These are phyloP conservation scores for Takifugu ocellatus DNA, from an alignment of 2,797 vertebrate species.

Conservation along the genomic window DNA sequence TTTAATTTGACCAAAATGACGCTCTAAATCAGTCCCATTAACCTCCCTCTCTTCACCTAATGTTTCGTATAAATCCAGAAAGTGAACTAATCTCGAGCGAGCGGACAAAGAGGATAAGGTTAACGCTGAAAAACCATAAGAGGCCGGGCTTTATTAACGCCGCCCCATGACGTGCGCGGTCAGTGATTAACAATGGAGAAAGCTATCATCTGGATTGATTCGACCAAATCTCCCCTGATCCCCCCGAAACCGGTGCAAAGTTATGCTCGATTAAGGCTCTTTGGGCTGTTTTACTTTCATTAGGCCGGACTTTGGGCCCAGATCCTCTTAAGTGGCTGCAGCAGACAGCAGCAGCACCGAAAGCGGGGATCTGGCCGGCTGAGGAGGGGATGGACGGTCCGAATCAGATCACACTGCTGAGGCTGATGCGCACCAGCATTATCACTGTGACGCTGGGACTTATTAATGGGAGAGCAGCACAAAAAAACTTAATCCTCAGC, in stretches of 20 bases:
- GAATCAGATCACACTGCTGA: slow-evolving; percentile 55
- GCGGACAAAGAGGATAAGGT: slow-evolving; percentile 62
- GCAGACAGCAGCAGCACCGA: slow-evolving; percentile 50
- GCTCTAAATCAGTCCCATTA: too few relatives aligned
- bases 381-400: slow-evolving; percentile 64
- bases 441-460: slow-evolving; percentile 38
- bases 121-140: slow-evolving; percentile 33
- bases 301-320: slow-evolving; percentile 49
- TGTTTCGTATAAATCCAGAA: slow-evolving; percentile 34
- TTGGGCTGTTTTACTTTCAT: slow-evolving; percentile 64
- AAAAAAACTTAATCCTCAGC: slow-evolving; percentile 65
- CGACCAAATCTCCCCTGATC: slow-evolving; percentile 75
- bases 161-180: slow-evolving; percentile 64
- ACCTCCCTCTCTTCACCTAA: too few relatives aligned
- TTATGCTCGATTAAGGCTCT: slow-evolving; percentile 71
- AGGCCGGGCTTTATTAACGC: slow-evolving; percentile 62
- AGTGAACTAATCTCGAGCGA: slow-evolving; percentile 24
- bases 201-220: slow-evolving; percentile 77
- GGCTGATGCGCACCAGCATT: slow-evolving; percentile 55
- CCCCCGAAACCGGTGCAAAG: slow-evolving; percentile 66
- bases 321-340: slow-evolving; percentile 74
- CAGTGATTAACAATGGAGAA: slow-evolving; percentile 75
- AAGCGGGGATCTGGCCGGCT: slow-evolving; percentile 54
- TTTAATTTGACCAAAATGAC: too few relatives aligned
- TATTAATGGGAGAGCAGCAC: slow-evolving; percentile 55